Evolutionary conservation across 1,140 invertebrate species (phyloP), one percentile per base, ranked within the genome.

Genomic region (Leptinotarsa lineolata): DNA sequence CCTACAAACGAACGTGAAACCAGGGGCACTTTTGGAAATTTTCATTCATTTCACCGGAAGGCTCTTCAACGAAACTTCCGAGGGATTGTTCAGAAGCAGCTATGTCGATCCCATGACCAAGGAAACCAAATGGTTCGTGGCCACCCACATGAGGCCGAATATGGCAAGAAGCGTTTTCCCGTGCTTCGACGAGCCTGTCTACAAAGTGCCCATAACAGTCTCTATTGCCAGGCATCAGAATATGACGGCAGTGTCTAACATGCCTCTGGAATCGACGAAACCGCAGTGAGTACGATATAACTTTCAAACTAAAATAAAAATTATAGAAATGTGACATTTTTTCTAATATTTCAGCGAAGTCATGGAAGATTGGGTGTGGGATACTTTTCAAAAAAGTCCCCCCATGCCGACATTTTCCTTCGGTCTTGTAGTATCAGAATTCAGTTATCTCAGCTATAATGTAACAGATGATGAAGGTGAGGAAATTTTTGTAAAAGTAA

Each of bases 181-280:
- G 0, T 97, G 95, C 81, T 96, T 97, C 84, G 96, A 98, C 83
- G 94, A 97, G 81, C 95, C 96, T 0, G 88, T 85, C 2, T 90
- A 93, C 75, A 98, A 97, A 86, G 89, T 90, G 0, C 89, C 89
- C 2, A 91, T 93, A 79, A 86, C 88, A 48, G 83, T 94, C 0
- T 90, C 87, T 18, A 87, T 94, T 1, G 87, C 88, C 0, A 86
- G 90, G 21, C 89, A 90, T 0, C 86, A 84, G 64, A 84, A 86
- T 45, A 89, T 90, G 86, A 83, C 85, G 0, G 88, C 89, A 0
- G 78, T 91, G 2, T 90, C 91, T 16, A 93, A 93, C 75, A 92
- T 88, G 70, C 90, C 88, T 1, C 74, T 91, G 0, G 82, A 84
- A 15, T 86, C 78, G 63, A 89, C 85, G 12, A 83, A 86, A 70